Evolutionary conservation across 2,888 invertebrate species (phyloP), one percentile per base, ranked within the genome.

Genomic region (Theodoxus fluviatilis): DNA sequence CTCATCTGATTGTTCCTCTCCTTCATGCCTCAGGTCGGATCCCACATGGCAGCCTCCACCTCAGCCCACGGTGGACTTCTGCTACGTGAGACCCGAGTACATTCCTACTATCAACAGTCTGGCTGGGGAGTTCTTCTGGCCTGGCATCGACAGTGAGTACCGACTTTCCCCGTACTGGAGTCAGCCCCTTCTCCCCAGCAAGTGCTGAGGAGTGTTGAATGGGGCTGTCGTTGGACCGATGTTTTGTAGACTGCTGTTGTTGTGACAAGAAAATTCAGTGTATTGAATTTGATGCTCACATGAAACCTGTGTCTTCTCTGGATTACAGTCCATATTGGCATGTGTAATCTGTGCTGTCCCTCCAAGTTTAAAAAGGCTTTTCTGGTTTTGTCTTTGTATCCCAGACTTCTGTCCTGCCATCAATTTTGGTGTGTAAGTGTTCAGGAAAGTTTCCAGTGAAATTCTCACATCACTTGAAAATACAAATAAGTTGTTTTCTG

Each of bases 91-190:
- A 49, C 94, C 95, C 0, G 93, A 94, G 81, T 95, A 95, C 85
- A 92, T 96, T 75, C 92, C 94, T 0, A 93, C 94, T 0, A 92
- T 96, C 74, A 96, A 96, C 87, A 91, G 91, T 71, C 88, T 96
- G 22, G 93, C 94, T 75, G 91, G 92, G 75, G 92, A 92, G 81
- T 93, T 92, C 87, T 96, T 96, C 88, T 96, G 96, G 96, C 93
- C 95, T 1, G 95, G 95, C 63, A 93, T 96, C 74, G 95, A 96
- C 87, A 88, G 95, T 95, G 88, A 91, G 92, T 79, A 49, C n/a
- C n/a, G n/a, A n/a, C n/a, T n/a, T n/a, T n/a, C n/a, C n/a, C n/a
- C n/a, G n/a, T n/a, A n/a, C n/a, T n/a, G n/a, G n/a, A n/a, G n/a
- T n/a, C n/a, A n/a, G n/a, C n/a, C n/a, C 95, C 55, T 52, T n/a